Conservation (phyloP, 2,797 vertebrate species). For the Alca torda region DNA sequence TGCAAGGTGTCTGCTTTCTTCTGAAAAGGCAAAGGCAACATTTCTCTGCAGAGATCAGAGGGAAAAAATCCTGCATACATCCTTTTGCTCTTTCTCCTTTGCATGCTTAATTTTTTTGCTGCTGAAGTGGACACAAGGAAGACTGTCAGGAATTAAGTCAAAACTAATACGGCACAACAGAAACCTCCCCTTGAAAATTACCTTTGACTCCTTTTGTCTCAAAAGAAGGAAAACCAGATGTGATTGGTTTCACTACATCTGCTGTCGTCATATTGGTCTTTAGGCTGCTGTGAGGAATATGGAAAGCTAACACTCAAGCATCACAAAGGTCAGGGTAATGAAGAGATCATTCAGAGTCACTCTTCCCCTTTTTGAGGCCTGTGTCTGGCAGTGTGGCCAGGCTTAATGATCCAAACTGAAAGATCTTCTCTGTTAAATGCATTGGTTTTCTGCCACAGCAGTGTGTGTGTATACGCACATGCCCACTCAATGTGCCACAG, state of each 20-base stretch:
- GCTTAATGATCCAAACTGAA: not conserved
- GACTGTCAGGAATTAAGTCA: not conserved
- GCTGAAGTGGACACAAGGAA: not conserved
- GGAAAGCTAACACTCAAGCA: not conserved
- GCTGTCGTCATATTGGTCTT: not conserved
- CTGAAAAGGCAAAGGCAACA: not conserved
- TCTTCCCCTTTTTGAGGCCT: not conserved
- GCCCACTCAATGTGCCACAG: not conserved
- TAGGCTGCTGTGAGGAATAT: not conserved
- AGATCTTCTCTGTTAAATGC: not conserved
- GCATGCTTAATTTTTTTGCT: not conserved
- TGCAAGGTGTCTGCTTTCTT: constrained; percentile 8
- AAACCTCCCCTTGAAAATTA: not conserved
- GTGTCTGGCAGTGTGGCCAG: not conserved
- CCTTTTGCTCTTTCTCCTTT: not conserved
- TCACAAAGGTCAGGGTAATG: not conserved
- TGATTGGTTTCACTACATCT: not conserved
- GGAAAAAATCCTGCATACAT: not conserved
- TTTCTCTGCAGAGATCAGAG: not conserved
- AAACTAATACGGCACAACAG: not conserved
- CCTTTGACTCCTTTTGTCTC: not conserved
- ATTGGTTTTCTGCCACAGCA: not conserved
- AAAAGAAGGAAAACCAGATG: not conserved
- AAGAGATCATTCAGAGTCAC: not conserved
- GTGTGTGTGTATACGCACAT: accelerated